A percentile compares a stretch with the other conserved stretches of the same genome.
These are phyloP conservation scores for Lamellibrachia satsuma DNA, from an alignment of 2,888 invertebrate genomes.

Conservation along the genomic window DNA sequence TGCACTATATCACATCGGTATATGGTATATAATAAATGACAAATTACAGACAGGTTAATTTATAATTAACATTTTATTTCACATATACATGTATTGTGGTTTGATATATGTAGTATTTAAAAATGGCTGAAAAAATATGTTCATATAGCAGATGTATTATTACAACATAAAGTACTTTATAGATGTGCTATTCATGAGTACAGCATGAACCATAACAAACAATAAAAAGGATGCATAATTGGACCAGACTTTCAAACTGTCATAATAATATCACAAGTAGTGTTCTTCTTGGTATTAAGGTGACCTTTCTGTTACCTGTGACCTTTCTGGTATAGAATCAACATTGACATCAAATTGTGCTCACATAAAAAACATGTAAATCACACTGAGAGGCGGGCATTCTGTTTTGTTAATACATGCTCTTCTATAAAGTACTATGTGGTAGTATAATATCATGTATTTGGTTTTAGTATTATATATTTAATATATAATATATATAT, in stretches of 20 bases:
- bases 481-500: no score
- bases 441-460: not conserved
- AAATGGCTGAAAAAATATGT: not conserved
- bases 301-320: not conserved
- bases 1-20: not conserved
- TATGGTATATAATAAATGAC: not conserved
- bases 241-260: no score
- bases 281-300: not conserved
- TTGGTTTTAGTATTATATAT: not conserved
- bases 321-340: not conserved
- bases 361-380: not conserved
- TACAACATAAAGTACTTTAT: not conserved
- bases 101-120: not conserved
- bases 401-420: not conserved
- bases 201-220: not conserved
- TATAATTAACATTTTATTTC: not conserved
- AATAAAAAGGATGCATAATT: not conserved
- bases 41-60: not conserved
- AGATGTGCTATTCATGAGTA: not conserved
- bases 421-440: not conserved
- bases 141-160: not conserved
- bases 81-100: not conserved
- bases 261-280: no score
- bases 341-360: not conserved
- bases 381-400: not conserved